These are phyloP conservation scores for Lasioglossum oenotherae DNA, from an alignment of 2,888 invertebrate genomes.

Conservation along the genomic window DNA sequence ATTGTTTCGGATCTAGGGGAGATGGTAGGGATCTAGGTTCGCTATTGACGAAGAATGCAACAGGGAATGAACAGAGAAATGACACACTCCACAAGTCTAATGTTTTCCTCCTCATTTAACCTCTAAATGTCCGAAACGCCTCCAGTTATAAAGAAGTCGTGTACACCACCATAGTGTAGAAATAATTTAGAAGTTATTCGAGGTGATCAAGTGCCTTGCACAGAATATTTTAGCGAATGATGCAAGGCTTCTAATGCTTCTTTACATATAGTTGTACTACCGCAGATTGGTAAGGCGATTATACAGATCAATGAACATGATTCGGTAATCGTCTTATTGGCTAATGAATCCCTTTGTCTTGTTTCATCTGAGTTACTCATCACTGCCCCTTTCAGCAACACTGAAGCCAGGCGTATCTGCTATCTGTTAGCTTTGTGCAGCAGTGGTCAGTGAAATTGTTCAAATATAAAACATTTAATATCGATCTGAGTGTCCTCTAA, in stretches of 20 bases:
- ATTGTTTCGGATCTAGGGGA: not conserved
- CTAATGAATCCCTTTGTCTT: conserved; percentile 7
- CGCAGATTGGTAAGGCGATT: not conserved
- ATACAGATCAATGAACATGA: not conserved
- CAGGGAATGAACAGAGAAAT: not conserved
- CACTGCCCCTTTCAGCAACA: not conserved
- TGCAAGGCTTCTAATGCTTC: not conserved
- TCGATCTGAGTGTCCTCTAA: not conserved
- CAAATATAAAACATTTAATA: not conserved
- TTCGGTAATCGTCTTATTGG: conserved; percentile 1
- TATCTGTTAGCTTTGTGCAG: not conserved
- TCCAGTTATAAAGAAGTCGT: no score
- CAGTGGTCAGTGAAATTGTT: not conserved
- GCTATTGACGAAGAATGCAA: not conserved
- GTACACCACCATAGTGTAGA: no score
- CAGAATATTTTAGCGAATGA: no score
- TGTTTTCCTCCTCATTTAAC: not conserved
- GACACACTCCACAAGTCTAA: not conserved
- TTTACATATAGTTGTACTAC: not conserved
- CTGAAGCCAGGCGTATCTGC: not conserved
- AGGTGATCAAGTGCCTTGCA: no score
- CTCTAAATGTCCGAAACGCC: no score
- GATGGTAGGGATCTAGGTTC: not conserved
- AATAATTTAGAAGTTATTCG: no score
- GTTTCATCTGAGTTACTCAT: not conserved